Percentiles rank a stretch among this genome's conserved stretches.
Evolutionary conservation across 2,113 vertebrate genomes (phyloP).

Genomic region (Otis tarda): DNA sequence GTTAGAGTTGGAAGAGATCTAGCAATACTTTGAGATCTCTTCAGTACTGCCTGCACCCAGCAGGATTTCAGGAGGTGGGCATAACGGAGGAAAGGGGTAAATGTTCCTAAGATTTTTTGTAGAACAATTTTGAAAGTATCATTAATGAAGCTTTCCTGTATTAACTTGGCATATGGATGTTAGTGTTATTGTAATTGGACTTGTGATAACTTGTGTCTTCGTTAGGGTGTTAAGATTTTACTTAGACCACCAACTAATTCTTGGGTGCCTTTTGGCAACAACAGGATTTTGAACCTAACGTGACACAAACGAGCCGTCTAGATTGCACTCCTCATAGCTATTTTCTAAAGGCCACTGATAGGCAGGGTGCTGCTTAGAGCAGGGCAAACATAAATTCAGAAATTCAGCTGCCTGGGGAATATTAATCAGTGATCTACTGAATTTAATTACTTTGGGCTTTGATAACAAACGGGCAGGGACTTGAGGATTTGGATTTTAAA

Average conservation of each 20-base stretch:
- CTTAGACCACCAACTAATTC: neutral
- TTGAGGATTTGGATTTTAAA: neutral
- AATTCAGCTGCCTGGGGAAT: neutral
- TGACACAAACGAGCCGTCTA: neutral
- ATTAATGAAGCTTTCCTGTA: neutral
- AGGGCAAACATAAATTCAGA: neutral
- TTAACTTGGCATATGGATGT: neutral
- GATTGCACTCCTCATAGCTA: neutral
- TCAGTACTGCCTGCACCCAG: neutral
- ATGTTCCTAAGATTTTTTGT: neutral
- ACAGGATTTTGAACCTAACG: neutral
- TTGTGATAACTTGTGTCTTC: neutral
- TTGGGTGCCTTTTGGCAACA: neutral
- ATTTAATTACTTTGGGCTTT: neutral
- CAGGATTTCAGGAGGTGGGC: neutral
- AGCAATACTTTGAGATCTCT: neutral
- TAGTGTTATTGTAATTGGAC: neutral
- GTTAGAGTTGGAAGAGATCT: too few species aligned
- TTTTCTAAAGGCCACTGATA: neutral
- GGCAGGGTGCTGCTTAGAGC: neutral
- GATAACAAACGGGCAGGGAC: neutral
- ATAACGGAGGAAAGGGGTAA: neutral
- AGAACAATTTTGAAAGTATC: neutral
- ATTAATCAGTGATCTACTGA: neutral
- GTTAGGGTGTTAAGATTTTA: neutral